phyloP scores from a whole-genome alignment of 2,113 vertebrate genomes.

The Xiphorhynchus elegans region DNA sequence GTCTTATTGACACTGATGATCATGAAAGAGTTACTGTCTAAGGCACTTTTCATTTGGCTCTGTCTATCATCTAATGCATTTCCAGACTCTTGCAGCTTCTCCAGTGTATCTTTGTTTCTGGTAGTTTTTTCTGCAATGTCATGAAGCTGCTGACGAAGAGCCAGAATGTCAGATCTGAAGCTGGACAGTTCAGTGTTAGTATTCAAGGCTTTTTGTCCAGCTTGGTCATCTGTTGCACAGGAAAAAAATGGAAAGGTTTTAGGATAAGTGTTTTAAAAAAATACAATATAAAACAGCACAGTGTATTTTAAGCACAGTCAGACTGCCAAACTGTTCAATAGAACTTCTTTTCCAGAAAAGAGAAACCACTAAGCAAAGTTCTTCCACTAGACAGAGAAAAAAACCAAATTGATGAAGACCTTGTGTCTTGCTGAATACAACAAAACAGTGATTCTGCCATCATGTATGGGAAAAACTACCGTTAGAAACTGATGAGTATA shows the following conservation, averaged over 20 bases:
- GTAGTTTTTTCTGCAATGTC: conserved; percentile 86
- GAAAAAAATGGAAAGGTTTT: background rate
- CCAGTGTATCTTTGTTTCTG: conserved; percentile 87
- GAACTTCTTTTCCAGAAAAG: background rate
- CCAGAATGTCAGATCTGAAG: conserved; percentile 87
- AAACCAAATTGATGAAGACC: background rate
- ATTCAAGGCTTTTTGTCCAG: conserved; percentile 88
- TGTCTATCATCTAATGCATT: conserved; percentile 84
- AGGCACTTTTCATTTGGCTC: conserved; percentile 84
- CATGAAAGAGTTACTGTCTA: conserved; percentile 86
- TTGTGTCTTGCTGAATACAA: background rate
- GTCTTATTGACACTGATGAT: conserved; percentile 89
- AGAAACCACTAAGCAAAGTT: background rate
- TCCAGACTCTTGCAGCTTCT: conserved; percentile 86
- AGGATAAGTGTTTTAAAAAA: background rate
- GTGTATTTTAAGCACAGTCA: background rate
- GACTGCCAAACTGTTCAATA: background rate
- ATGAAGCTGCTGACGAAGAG: conserved; percentile 87
- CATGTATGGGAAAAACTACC: background rate
- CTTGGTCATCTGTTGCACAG: conserved; percentile 83
- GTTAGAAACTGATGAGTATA: background rate
- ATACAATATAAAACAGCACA: background rate
- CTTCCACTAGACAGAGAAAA: background rate
- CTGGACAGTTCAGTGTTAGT: conserved; percentile 90
- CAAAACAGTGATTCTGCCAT: background rate